phyloP scores from a whole-genome alignment of 2,888 invertebrate genomes.

The Tetanocera ferruginea region DNA sequence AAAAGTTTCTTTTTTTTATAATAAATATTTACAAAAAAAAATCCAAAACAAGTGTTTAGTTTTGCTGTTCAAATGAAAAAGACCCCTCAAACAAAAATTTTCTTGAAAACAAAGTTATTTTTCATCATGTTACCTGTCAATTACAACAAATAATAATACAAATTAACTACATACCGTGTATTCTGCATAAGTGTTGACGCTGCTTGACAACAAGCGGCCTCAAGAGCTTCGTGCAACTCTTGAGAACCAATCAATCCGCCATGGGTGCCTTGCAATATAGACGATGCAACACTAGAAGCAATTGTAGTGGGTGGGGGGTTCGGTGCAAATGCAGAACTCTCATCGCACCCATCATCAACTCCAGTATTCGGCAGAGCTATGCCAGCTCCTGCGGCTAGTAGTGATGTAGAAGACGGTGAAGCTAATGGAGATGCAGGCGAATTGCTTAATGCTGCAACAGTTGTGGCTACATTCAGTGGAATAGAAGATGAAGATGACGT shows the following conservation, averaged over 20 bases:
- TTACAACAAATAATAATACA: too few relatives aligned
- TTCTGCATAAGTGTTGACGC: constrained; percentile 52
- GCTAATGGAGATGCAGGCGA: constrained; percentile 65
- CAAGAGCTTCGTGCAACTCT: constrained; percentile 56
- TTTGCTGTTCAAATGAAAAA: too few relatives aligned
- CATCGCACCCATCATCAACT: neutral
- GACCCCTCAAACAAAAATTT: too few relatives aligned
- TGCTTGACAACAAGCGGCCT: constrained; percentile 56
- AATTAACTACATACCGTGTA: constrained; percentile 47
- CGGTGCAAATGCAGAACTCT: constrained; percentile 11
- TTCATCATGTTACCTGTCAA: too few relatives aligned
- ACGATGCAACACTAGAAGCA: constrained; percentile 46
- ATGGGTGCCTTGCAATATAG: constrained; percentile 49
- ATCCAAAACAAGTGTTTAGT: too few relatives aligned
- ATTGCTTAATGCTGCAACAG: constrained; percentile 58
- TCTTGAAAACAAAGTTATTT: too few relatives aligned
- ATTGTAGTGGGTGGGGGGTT: constrained; percentile 45
- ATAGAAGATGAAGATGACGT: constrained; percentile 15
- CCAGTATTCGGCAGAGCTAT: constrained; percentile 33
- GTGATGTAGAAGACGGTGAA: constrained; percentile 56
- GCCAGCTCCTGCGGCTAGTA: constrained; percentile 17
- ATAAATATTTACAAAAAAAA: too few relatives aligned
- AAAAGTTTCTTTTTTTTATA: too few relatives aligned
- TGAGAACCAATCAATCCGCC: constrained; percentile 52
- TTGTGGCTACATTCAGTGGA: constrained; percentile 50